These are phyloP conservation scores for Stegostoma tigrinum DNA, from an alignment of 2,113 vertebrate genomes.

Conservation along the genomic window DNA sequence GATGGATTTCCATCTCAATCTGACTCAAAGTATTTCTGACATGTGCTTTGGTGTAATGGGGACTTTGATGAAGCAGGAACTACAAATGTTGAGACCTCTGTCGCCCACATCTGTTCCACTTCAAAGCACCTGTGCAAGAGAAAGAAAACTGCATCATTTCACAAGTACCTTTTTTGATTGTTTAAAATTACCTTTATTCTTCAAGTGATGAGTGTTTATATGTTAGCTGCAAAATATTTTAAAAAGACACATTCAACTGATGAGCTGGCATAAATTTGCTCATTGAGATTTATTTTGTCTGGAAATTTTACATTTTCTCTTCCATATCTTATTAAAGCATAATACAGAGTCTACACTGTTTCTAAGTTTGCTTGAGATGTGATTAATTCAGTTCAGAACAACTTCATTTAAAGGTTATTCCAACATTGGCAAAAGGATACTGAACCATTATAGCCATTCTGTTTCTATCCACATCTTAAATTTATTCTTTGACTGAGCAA, in stretches of 20 bases:
- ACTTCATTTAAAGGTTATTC: background rate
- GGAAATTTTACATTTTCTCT: background rate
- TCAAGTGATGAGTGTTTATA: background rate
- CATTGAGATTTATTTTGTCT: background rate
- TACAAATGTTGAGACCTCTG: background rate
- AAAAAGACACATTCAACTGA: background rate
- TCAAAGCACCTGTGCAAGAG: background rate
- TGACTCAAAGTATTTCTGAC: constrained; percentile 29
- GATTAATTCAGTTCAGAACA: background rate
- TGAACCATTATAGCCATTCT: background rate
- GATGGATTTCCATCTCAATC: constrained; percentile 14
- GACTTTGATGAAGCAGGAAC: constrained; percentile 15
- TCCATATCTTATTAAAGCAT: too few relatives aligned
- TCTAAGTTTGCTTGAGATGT: background rate
- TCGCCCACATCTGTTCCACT: constrained; percentile 14
- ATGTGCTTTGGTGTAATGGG: constrained; percentile 19
- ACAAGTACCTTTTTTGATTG: constrained; percentile 19
- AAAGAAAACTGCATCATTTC: constrained; percentile 31
- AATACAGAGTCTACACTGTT: background rate
- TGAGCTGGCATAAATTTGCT: background rate
- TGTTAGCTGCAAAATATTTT: background rate
- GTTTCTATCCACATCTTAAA: background rate
- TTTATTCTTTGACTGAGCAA: background rate
- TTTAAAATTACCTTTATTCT: background rate
- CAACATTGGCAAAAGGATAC: background rate